phyloP scores from a whole-genome alignment of 2,888 invertebrate species.

The Drosophila meridiana region DNA sequence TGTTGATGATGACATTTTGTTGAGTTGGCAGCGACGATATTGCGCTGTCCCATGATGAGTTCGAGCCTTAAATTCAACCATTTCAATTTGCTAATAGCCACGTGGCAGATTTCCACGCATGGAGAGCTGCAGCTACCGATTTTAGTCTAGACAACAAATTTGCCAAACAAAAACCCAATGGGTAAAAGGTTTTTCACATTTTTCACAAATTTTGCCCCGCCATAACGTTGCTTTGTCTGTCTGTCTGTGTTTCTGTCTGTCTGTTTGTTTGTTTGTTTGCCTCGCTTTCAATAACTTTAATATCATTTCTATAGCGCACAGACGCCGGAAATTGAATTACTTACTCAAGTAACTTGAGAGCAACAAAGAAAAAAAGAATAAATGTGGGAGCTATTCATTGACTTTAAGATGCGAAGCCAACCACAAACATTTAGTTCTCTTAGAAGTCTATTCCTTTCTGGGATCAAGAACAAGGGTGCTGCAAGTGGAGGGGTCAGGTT shows the following conservation, averaged over 20 bases:
- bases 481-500: background rate
- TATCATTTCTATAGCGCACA: conserved; percentile 50
- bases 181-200: conserved; percentile 65
- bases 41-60: conserved; percentile 37
- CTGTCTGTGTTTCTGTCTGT: conserved; percentile 28
- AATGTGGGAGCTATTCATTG: background rate
- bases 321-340: conserved; percentile 73
- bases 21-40: conserved; percentile 18
- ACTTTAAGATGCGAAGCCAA: conserved; percentile 44
- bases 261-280: conserved; percentile 34
- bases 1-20: conserved; percentile 55
- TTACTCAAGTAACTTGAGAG: conserved; percentile 59
- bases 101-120: conserved; percentile 67
- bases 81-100: conserved; percentile 74
- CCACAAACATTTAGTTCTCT: conserved; percentile 50
- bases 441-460: background rate
- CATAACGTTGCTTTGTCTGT: conserved; percentile 24
- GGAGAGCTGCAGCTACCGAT: conserved; percentile 33
- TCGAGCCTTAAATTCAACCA: conserved; percentile 49
- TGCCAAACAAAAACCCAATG: conserved; percentile 48
- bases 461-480: no score
- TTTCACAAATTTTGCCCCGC: conserved; percentile 11
- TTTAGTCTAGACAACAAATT: conserved; percentile 71
- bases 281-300: conserved; percentile 71
- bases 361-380: conserved; percentile 12